Evolutionary conservation across 1,140 invertebrate genomes (phyloP), one percentile per base, ranked within the genome.

Genomic region (Drosophila miranda): DNA sequence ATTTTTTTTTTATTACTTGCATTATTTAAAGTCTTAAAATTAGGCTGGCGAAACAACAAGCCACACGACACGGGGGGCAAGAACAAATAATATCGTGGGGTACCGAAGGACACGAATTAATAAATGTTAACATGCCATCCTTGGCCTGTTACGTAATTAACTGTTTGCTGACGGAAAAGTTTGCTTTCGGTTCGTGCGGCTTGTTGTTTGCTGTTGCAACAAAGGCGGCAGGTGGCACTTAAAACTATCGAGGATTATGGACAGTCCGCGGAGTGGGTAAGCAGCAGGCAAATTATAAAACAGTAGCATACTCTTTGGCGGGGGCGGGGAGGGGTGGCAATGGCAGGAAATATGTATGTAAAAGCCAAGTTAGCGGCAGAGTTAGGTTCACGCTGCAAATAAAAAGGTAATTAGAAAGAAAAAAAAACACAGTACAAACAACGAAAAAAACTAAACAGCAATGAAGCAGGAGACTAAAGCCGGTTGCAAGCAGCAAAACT

Each of bases 51-150:
- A 69, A 68, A 49, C 43, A 68, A 69, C 66, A 69, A 48, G 9
- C 21, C n/a, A 28, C 23, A 26, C 2, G n/a, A 16, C 16, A 16
- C 16, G 16, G 16, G 16, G 16, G 16, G 16, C 16, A 16, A 16
- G 16, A 16, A 16, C 16, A 16, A 16, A 16, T 14, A 42, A 19
- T 60, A 23, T 42, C 13, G 13, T 9, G 34, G 19, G 4, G 26
- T 63, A 63, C 78, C 70, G 26, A 69, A 69, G 78, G 81, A 89
- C 83, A 80, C 68, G 62, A 80, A 76, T 79, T 83, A 87, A 89
- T 89, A 87, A 89, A 87, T 87, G 83, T 19, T 26, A 50, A 16
- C 5, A 23, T 2, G 11, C 49, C 26, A 5, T 23, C 53, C 6
- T 23, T 23, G n/a, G 45, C 3, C 34, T 16, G 16, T 16, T 16